Conservation (phyloP, 2,797 vertebrate species). For the Acanthurus leucopareius region DNA sequence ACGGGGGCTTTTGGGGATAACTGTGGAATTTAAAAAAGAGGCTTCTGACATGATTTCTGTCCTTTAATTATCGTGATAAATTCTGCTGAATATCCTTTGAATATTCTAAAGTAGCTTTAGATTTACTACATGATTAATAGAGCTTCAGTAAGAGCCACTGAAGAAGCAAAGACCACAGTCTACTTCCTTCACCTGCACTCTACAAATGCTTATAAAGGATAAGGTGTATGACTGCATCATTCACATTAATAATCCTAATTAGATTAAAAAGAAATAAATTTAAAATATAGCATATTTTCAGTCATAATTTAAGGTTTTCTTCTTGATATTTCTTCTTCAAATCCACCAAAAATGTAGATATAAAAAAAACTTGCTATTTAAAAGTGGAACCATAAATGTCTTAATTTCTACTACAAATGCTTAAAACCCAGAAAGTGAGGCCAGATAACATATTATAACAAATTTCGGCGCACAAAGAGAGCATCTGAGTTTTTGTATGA, state of each 20-base stretch:
- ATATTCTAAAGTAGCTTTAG: too few relatives aligned
- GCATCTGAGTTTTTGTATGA: constrained; percentile 9
- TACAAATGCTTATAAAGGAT: not conserved
- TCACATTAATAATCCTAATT: not conserved
- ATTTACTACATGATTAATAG: too few relatives aligned
- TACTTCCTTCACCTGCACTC: not conserved
- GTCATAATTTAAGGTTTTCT: not conserved
- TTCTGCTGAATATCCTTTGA: not conserved
- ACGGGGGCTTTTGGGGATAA: too few relatives aligned
- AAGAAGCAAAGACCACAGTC: not conserved
- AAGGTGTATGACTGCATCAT: not conserved
- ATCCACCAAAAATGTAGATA: not conserved
- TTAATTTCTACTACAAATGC: not conserved
- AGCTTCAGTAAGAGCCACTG: too few relatives aligned
- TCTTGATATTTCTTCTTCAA: not conserved
- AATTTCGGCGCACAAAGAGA: not conserved
- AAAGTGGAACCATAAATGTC: not conserved
- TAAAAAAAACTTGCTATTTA: not conserved
- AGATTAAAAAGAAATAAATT: not conserved
- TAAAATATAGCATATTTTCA: not conserved
- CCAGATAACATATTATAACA: constrained; percentile 10
- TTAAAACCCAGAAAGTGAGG: constrained; percentile 3
- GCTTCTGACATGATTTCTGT: not conserved
- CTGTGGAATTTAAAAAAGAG: not conserved
- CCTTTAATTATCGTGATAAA: not conserved